Percentiles rank a stretch among this genome's conserved stretches.
These are phyloP conservation scores for Tragelaphus eurycerus DNA, from an alignment of 2,797 vertebrate genomes.

Conservation along the genomic window DNA sequence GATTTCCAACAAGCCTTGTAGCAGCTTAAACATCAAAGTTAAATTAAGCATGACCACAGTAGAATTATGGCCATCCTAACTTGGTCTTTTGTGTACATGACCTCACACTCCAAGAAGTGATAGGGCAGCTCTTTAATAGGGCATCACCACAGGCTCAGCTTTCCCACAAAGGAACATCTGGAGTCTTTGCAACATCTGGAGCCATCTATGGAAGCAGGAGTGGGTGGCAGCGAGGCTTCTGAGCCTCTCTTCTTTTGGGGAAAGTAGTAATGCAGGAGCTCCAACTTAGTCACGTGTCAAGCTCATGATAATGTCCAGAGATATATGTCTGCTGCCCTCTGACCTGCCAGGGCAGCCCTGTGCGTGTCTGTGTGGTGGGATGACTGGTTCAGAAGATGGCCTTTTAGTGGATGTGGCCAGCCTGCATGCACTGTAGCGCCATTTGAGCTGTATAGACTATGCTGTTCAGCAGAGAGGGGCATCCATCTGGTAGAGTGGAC, in stretches of 20 bases:
- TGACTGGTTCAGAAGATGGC: background rate
- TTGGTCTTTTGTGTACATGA: background rate
- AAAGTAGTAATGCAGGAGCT: background rate
- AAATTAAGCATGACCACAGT: background rate
- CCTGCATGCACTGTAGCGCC: background rate
- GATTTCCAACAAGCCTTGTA: background rate
- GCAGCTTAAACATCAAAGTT: background rate
- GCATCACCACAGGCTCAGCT: background rate
- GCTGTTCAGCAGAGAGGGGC: background rate
- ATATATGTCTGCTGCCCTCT: background rate
- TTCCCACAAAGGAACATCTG: background rate
- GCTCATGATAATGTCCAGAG: background rate
- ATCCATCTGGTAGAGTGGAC: background rate
- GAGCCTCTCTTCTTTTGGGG: background rate
- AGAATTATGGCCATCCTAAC: background rate
- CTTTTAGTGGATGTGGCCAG: background rate
- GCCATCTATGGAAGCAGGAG: background rate
- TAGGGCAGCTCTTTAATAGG: background rate
- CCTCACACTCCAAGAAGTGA: background rate
- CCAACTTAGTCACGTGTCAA: background rate
- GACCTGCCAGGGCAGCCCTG: background rate
- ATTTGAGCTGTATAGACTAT: background rate
- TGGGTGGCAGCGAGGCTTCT: background rate
- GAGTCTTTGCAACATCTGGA: background rate
- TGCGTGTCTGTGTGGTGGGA: background rate